phyloP scores from a whole-genome alignment of 2,113 vertebrate genomes.

The Siphamia tubifer region DNA sequence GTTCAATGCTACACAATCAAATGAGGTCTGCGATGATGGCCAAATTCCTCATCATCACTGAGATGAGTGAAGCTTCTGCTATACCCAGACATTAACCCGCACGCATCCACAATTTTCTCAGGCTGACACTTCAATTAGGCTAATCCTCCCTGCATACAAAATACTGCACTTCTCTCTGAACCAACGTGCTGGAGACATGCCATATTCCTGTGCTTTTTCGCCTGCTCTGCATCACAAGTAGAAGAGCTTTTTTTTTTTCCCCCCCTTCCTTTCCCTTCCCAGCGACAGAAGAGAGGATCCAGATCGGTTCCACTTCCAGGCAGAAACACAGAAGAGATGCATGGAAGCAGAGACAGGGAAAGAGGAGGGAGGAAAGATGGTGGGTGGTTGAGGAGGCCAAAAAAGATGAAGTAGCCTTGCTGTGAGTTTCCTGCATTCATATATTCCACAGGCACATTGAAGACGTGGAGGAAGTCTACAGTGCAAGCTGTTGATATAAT shows the following conservation, averaged over 20 bases:
- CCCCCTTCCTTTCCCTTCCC: too few species aligned
- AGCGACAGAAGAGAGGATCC: slow-evolving; percentile 34
- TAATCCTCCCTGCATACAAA: slow-evolving; percentile 73
- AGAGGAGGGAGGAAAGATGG: background rate
- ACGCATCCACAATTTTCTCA: slow-evolving; percentile 72
- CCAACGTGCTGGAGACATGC: slow-evolving; percentile 55
- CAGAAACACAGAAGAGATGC: slow-evolving; percentile 39
- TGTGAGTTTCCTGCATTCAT: slow-evolving; percentile 15
- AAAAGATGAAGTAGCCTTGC: slow-evolving; percentile 2
- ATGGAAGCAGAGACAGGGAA: slow-evolving; percentile 14
- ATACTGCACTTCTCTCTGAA: slow-evolving; percentile 47
- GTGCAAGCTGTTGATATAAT: slow-evolving; percentile 69
- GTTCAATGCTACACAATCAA: slow-evolving; percentile 5
- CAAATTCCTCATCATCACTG: slow-evolving; percentile 56
- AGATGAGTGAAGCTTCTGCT: slow-evolving; percentile 56
- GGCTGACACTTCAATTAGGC: slow-evolving; percentile 79
- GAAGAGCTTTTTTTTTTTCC: slow-evolving; percentile 31
- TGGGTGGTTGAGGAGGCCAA: background rate
- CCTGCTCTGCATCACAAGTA: slow-evolving; percentile 60
- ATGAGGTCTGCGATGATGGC: slow-evolving; percentile 48
- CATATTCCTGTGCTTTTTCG: slow-evolving; percentile 47
- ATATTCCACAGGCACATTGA: slow-evolving; percentile 16
- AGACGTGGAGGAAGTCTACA: slow-evolving; percentile 7
- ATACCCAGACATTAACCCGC: slow-evolving; percentile 69
- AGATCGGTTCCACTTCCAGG: slow-evolving; percentile 46